These are phyloP conservation scores for Nemapogon koenigi DNA, from an alignment of 2,888 invertebrate genomes.

Conservation along the genomic window DNA sequence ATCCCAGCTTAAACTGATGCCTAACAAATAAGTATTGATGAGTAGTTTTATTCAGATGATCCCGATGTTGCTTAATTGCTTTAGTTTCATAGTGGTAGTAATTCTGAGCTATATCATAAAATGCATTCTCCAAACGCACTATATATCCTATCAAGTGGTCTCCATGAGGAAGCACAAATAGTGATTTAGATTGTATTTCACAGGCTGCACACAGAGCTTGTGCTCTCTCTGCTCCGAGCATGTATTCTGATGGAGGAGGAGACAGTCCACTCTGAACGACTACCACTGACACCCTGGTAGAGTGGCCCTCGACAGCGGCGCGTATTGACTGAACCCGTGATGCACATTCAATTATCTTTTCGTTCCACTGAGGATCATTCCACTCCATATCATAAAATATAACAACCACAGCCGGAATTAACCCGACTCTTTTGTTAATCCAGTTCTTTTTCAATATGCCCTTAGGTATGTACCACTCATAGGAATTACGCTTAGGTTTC, in stretches of 20 bases:
- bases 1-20: slow-evolving; percentile 97
- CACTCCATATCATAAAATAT: slow-evolving; percentile 97
- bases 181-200: slow-evolving; percentile 88
- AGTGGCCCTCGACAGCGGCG: slow-evolving; percentile 74
- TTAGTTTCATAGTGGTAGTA: slow-evolving; percentile 92
- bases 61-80: slow-evolving; percentile 85
- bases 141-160: slow-evolving; percentile 84
- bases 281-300: slow-evolving; percentile 84
- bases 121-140: slow-evolving; percentile 87
- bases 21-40: slow-evolving; percentile 93
- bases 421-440: slow-evolving; percentile 91
- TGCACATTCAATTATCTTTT: slow-evolving; percentile 93
- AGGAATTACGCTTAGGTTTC: slow-evolving; percentile 86
- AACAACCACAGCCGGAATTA: slow-evolving; percentile 91
- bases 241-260: slow-evolving; percentile 80
- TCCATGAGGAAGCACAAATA: slow-evolving; percentile 91
- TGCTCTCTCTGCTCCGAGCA: slow-evolving; percentile 88
- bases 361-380: slow-evolving; percentile 94
- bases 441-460: slow-evolving; percentile 94
- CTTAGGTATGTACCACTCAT: slow-evolving; percentile 95
- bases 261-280: slow-evolving; percentile 85
- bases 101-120: slow-evolving; percentile 90
- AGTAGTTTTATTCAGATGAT: slow-evolving; percentile 88
- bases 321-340: slow-evolving; percentile 85
- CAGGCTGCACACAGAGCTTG: slow-evolving; percentile 90